These are phyloP conservation scores for Arizona elegans DNA, from an alignment of 2,113 vertebrate species.

Conservation along the genomic window DNA sequence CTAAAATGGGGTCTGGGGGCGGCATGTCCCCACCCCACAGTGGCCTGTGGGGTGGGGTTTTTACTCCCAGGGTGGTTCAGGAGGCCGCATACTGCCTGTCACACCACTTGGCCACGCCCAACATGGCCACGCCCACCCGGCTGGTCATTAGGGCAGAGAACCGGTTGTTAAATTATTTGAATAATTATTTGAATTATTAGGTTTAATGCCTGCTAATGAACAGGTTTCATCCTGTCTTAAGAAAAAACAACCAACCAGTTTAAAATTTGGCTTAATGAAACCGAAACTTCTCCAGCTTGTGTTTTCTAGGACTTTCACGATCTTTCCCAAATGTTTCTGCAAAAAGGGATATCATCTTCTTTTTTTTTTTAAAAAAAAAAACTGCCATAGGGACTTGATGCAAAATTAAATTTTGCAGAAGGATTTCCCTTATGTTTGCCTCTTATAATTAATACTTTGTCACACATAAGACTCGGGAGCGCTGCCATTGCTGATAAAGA, in stretches of 20 bases:
- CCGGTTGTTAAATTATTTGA: no score
- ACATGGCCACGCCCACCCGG: no score
- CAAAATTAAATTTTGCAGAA: conserved; percentile 27
- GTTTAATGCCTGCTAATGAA: background rate
- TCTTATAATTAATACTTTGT: background rate
- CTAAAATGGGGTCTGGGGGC: no score
- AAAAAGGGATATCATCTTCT: conserved; percentile 28
- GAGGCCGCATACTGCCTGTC: no score
- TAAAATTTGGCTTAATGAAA: background rate
- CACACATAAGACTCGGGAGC: background rate
- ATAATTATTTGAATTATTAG: no score
- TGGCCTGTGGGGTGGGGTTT: no score
- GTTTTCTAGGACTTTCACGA: background rate
- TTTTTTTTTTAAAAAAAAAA: background rate
- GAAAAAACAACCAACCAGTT: background rate
- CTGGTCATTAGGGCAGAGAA: no score
- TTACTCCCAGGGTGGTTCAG: no score
- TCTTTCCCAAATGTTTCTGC: conserved; percentile 13
- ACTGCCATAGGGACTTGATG: background rate
- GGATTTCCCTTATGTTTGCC: conserved; percentile 15
- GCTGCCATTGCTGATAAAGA: background rate
- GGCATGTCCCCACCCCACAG: no score
- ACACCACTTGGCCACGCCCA: no score
- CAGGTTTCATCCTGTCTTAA: no score
- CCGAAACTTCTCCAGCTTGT: background rate